Evolutionary conservation across 2,113 vertebrate genomes (phyloP).

Genomic region (Thunnus maccoyii): DNA sequence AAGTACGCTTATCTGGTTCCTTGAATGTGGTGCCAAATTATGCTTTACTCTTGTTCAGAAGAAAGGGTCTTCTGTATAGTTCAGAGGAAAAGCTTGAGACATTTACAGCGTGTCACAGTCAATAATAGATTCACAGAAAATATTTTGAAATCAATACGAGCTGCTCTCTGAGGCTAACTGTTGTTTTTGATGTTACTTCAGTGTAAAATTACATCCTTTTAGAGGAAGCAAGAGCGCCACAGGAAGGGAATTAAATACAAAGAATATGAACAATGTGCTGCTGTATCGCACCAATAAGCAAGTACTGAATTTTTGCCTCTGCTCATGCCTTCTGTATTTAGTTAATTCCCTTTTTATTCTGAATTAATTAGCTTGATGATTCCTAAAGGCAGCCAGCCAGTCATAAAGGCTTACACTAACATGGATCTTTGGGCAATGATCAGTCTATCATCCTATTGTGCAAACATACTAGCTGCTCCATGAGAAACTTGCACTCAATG

Average conservation of each 20-base stretch:
- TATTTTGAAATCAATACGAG: not conserved
- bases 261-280: not conserved
- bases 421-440: not conserved
- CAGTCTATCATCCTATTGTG: conserved; percentile 16
- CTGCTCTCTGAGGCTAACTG: not conserved
- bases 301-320: not conserved
- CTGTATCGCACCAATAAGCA: not conserved
- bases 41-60: not conserved
- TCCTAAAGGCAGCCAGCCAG: conserved; percentile 15
- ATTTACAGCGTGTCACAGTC: not conserved
- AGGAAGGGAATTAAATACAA: not conserved
- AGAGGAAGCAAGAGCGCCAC: not conserved
- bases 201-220: not conserved
- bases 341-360: conserved; percentile 24
- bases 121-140: not conserved
- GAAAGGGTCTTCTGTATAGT: not conserved
- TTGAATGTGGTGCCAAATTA: not conserved
- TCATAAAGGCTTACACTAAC: not conserved
- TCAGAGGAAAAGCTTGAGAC: not conserved
- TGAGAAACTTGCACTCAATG: not conserved
- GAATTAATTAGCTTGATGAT: not conserved
- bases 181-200: not conserved
- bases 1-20: no score
- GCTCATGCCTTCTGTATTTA: not conserved
- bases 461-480: not conserved